Evolutionary conservation across 2,888 invertebrate genomes (phyloP).

Genomic region (Endotricha flammealis): DNA sequence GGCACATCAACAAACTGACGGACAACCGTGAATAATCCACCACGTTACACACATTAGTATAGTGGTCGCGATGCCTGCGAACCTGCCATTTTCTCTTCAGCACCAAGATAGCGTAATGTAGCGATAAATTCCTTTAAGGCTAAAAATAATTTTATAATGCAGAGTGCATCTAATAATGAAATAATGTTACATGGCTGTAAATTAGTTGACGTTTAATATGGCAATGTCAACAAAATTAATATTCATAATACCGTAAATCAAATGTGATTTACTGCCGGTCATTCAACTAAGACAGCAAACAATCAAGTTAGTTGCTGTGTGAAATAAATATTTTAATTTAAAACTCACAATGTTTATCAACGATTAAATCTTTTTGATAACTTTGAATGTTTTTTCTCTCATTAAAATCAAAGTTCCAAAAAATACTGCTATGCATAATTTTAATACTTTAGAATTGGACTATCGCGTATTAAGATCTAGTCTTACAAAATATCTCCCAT

Average conservation of each 20-base stretch:
- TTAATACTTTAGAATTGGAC: no score
- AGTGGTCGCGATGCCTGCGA: slow-evolving; percentile 24
- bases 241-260: neutral
- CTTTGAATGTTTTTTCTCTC: no score
- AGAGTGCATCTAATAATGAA: no score
- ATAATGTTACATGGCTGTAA: no score
- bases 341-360: no score
- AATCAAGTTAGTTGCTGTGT: neutral
- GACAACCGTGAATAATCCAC: slow-evolving; percentile 42
- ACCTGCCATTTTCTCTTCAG: slow-evolving; percentile 11
- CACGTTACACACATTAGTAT: slow-evolving; percentile 36
- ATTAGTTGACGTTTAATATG: neutral
- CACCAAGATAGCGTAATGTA: slow-evolving; percentile 12
- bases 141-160: slow-evolving; percentile 18
- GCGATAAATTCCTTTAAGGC: slow-evolving; percentile 17
- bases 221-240: neutral
- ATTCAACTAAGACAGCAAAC: neutral
- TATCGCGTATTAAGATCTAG: no score
- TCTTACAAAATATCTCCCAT: no score
- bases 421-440: no score
- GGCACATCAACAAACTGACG: slow-evolving; percentile 32
- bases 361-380: no score
- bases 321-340: no score
- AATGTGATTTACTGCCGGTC: neutral
- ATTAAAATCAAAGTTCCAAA: no score